A percentile compares a stretch with the other conserved stretches of the same genome.
phyloP scores from a whole-genome alignment of 1,140 invertebrate genomes.

The Pseudomyrmex flavicornis region DNA sequence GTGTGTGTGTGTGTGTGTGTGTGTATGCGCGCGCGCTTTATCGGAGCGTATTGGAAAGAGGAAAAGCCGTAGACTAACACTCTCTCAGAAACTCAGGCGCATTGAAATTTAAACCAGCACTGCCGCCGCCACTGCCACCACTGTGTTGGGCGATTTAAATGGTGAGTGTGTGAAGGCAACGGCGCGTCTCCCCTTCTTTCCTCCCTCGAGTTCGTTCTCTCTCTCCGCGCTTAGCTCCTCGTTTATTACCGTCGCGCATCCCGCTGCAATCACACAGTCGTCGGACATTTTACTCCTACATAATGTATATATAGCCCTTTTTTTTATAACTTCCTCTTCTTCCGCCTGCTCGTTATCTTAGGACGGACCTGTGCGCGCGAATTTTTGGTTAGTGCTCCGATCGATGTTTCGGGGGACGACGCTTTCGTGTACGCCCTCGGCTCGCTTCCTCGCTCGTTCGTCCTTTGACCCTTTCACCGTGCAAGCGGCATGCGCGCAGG shows the following conservation, averaged over 20 bases:
- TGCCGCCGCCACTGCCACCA: not conserved
- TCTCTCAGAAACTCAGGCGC: slow-evolving; percentile 56
- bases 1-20: too few relatives aligned
- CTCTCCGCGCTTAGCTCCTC: not conserved
- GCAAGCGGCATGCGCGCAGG: slow-evolving; percentile 69
- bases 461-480: slow-evolving; percentile 74
- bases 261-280: not conserved
- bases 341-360: not conserved
- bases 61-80: slow-evolving; percentile 6
- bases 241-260: slow-evolving; percentile 4
- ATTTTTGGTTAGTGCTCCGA: slow-evolving; percentile 69
- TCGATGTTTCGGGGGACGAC: slow-evolving; percentile 70
- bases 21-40: not conserved
- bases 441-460: slow-evolving; percentile 33
- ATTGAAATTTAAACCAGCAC: slow-evolving; percentile 76
- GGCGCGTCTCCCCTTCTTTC: slow-evolving; percentile 26
- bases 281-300: too few relatives aligned
- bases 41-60: slow-evolving; percentile 26
- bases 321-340: not conserved
- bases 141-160: slow-evolving; percentile 78
- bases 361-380: slow-evolving; percentile 31
- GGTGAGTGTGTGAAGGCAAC: slow-evolving; percentile 73
- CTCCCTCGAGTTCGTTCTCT: slow-evolving; percentile 17
- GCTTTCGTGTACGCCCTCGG: slow-evolving; percentile 71
- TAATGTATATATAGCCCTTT: not conserved